Percentiles rank a stretch among this genome's conserved stretches.
Conservation (phyloP, 2,113 vertebrate genomes). For the Pandion haliaetus region DNA sequence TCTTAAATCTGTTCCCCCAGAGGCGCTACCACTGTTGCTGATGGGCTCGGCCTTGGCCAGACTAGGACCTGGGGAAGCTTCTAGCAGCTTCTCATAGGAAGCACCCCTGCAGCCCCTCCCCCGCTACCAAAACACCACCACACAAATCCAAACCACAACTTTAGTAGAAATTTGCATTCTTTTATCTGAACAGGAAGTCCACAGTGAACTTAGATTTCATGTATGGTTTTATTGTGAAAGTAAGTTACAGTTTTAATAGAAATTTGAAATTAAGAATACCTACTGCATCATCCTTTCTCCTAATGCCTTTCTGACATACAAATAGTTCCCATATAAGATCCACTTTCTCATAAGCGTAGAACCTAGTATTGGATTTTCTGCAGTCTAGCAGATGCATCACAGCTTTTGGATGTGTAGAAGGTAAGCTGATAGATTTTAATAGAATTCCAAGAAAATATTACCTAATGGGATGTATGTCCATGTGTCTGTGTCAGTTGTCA, state of each 20-base stretch:
- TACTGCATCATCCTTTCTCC: not conserved
- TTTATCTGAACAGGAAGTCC: not conserved
- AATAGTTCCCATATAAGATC: not conserved
- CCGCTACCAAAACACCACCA: too few species aligned
- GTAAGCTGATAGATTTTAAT: not conserved
- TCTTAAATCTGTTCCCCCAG: too few species aligned
- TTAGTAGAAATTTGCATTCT: not conserved
- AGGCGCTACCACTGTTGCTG: too few species aligned
- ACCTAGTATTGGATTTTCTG: not conserved
- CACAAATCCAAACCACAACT: not conserved
- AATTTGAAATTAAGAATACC: not conserved
- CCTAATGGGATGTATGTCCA: accelerated
- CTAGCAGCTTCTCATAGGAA: too few species aligned
- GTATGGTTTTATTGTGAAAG: not conserved
- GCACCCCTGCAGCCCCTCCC: too few species aligned
- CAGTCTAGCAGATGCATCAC: not conserved
- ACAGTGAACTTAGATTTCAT: not conserved
- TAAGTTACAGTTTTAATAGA: not conserved
- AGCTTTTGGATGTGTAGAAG: not conserved
- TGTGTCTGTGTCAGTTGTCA: not conserved
- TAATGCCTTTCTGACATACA: not conserved
- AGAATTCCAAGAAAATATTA: not conserved
- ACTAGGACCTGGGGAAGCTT: too few species aligned
- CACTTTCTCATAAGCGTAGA: not conserved
- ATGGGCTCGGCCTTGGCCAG: too few species aligned